Evolutionary conservation across 2,113 vertebrate species (phyloP).

Genomic region (Noturus placidus): DNA sequence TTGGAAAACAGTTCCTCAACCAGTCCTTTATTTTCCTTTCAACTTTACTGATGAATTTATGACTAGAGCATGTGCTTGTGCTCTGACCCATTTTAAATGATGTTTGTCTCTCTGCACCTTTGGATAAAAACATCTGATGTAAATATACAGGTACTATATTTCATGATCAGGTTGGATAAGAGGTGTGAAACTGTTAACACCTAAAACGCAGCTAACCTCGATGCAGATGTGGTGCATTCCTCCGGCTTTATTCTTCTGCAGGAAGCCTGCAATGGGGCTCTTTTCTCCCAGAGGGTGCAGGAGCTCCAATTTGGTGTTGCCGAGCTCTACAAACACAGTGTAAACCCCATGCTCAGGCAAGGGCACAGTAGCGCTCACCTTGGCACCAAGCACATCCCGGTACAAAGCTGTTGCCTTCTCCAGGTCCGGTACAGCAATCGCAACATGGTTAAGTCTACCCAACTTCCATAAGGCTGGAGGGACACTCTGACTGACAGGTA

Average conservation of each 20-base stretch:
- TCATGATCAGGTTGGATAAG: not conserved
- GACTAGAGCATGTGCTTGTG: not conserved
- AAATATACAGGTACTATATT: not conserved
- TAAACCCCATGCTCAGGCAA: conserved; percentile 91
- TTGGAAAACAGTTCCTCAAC: not conserved
- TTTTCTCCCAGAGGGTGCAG: conserved; percentile 88
- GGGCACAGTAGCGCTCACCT: conserved; percentile 80
- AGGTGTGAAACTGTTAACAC: not conserved
- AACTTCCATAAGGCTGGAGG: conserved; percentile 81
- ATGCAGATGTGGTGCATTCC: conserved; percentile 98
- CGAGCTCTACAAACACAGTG: conserved; percentile 91
- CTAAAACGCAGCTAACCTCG: conserved; percentile 76
- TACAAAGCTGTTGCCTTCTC: conserved; percentile 85
- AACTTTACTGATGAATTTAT: not conserved
- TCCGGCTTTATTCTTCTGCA: conserved; percentile 89
- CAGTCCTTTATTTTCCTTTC: not conserved
- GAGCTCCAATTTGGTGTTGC: conserved; percentile 93
- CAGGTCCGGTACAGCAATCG: conserved; percentile 89
- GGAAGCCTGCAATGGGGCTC: conserved; percentile 88
- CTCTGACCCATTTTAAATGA: not conserved
- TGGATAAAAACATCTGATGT: not conserved
- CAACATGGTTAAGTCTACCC: conserved; percentile 89
- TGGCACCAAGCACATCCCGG: conserved; percentile 83
- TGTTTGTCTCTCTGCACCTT: not conserved
- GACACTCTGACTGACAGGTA: conserved; percentile 55